Base-by-base conservation (phyloP, 2,113 vertebrate species). In the Psittacus erithacus region DNA sequence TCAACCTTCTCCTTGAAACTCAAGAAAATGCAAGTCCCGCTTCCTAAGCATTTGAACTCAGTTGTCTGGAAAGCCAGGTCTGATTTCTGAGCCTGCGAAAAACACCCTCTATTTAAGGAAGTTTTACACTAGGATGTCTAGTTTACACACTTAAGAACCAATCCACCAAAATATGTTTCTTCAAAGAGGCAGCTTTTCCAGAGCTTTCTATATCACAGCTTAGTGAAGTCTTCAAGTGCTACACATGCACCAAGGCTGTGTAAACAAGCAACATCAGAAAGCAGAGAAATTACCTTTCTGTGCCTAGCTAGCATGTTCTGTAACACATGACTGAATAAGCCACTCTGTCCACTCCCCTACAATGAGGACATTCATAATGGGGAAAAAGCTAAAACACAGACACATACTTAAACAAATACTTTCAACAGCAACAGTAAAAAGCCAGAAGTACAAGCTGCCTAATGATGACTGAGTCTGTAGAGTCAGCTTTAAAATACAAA, bases 191-290 rank as follows among this genome's bases (percentile, higher is more conserved):
- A 87, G 60, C 13, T 86, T 74, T 82, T 57, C 39, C 64, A 70
- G 63, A 67, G 53, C 17, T 13, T 83, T 73, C 31, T 62, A 18
- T 17, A 39, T 24, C 57, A 90, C 1, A 49, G 24, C 22, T 73
- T 1, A 64, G 35, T 8, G 17, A 82, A 79, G 17, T 50, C 43
- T 60, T 79, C 52, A 57, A 68, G 68, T 35, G 10, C 31, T 49
- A 50, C 13, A 75, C 0, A 0, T 38, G 46, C 39, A 62, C 13
- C 7, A 22, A 6, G 5, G 18, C 31, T 73, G 44, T n/a, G 38
- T 27, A 73, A 93, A 90, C 31, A 73, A 4, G 2, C 14, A 73
- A 29, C 39, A 63, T 17, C 20, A 85, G 19, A 89, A 70, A 68
- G 62, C 17, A 78, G 29, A 93, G 9, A 60, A 80, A 83, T 31